A percentile compares a stretch with the other conserved stretches of the same genome.
Conservation (phyloP, 2,113 vertebrate species). For the Hippolais icterina region DNA sequence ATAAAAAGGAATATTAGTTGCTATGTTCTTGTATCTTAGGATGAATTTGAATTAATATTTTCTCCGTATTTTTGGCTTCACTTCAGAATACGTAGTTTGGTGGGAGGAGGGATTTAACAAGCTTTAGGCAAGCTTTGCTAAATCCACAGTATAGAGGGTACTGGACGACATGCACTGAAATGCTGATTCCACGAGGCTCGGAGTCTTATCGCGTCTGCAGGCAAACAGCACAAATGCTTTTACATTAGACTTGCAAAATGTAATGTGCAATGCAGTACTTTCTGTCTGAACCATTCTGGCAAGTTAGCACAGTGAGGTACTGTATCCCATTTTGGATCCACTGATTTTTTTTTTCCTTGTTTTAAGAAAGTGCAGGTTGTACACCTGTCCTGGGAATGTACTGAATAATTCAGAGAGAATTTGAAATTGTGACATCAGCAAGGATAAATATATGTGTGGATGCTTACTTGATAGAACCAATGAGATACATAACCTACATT, state of each 20-base stretch:
- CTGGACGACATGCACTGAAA: conserved; percentile 28
- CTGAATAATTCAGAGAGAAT: background rate
- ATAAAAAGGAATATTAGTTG: background rate
- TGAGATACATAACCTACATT: background rate
- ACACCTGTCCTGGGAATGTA: background rate
- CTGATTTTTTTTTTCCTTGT: background rate
- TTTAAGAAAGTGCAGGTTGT: background rate
- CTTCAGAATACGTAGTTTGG: conserved; percentile 29
- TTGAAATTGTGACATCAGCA: background rate
- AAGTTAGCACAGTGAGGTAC: background rate
- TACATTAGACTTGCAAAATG: conserved; percentile 58
- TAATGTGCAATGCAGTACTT: background rate
- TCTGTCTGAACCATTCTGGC: background rate
- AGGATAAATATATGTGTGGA: background rate
- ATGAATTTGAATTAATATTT: conserved; percentile 20
- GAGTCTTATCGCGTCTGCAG: conserved; percentile 25
- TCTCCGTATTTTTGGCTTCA: conserved; percentile 22
- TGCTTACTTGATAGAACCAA: background rate
- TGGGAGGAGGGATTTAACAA: conserved; percentile 7
- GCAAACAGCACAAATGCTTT: conserved; percentile 25
- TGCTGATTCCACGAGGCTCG: background rate
- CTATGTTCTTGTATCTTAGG: background rate
- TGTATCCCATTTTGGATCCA: background rate
- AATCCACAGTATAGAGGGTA: conserved; percentile 5
- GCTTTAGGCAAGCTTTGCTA: conserved; percentile 53